These are phyloP conservation scores for Agonopterix arenella DNA, from an alignment of 2,888 invertebrate genomes.

Conservation along the genomic window DNA sequence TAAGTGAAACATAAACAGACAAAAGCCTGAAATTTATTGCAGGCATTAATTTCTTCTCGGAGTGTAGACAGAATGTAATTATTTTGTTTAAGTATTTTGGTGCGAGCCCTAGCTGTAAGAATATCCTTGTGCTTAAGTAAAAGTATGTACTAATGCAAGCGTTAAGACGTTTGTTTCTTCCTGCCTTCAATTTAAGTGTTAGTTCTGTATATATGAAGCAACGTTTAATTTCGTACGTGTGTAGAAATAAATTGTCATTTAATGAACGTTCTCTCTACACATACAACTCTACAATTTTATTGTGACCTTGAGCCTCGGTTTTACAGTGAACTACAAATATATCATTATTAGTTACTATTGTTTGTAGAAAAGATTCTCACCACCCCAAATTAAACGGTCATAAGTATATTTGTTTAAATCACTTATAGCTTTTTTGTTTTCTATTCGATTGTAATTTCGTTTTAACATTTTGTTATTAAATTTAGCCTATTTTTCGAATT, in stretches of 20 bases:
- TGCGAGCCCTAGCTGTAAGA: conserved; percentile 11
- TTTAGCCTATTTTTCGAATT: too few relatives aligned
- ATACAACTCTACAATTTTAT: too few relatives aligned
- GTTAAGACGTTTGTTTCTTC: neutral
- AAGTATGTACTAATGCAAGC: neutral
- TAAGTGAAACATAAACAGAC: conserved; percentile 43
- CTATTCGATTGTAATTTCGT: too few relatives aligned
- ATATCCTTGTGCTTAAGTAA: conserved; percentile 3
- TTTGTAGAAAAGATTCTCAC: too few relatives aligned
- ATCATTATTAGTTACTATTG: too few relatives aligned
- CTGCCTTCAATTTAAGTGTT: neutral
- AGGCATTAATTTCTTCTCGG: conserved; percentile 41
- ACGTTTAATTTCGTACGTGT: neutral
- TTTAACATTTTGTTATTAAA: too few relatives aligned
- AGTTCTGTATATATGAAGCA: too few relatives aligned
- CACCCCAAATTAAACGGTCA: too few relatives aligned
- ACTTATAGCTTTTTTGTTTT: too few relatives aligned
- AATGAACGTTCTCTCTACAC: neutral
- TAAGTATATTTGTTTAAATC: too few relatives aligned
- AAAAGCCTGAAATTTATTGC: conserved; percentile 45
- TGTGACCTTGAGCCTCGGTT: too few relatives aligned
- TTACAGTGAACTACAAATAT: too few relatives aligned
- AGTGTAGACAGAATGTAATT: conserved; percentile 31
- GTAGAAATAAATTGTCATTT: neutral
- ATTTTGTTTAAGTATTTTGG: conserved; percentile 26